These are phyloP conservation scores for Caenorhabditis sp. DNA, from an alignment of 2,888 invertebrate species.

Conservation along the genomic window DNA sequence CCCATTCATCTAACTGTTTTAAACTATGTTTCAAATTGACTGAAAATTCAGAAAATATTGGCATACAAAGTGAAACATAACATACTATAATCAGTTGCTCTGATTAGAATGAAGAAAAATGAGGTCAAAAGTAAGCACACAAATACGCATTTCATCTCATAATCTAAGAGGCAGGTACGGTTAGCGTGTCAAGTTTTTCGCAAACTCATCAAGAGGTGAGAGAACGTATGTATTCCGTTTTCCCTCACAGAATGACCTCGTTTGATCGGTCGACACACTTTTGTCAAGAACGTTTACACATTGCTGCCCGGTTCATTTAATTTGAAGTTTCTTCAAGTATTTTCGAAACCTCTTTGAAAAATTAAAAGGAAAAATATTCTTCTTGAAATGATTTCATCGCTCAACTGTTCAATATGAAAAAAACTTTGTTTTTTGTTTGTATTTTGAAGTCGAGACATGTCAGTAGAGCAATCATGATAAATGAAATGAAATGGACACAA, in stretches of 20 bases:
- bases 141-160: conserved; percentile 55
- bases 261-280: conserved; percentile 61
- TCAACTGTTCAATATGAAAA: too few relatives aligned
- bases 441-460: neutral
- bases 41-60: conserved; percentile 15
- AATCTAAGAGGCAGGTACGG: conserved; percentile 22
- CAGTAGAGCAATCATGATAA: neutral
- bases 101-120: neutral
- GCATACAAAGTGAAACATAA: neutral
- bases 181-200: conserved; percentile 47
- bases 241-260: conserved; percentile 58
- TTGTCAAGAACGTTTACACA: conserved; percentile 56
- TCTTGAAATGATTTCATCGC: neutral
- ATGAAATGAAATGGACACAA: neutral
- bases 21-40: conserved; percentile 46
- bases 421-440: neutral
- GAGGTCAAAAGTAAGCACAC: neutral
- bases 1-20: conserved; percentile 72
- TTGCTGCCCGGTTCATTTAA: conserved; percentile 28
- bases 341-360: neutral
- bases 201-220: conserved; percentile 60
- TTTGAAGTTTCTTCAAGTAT: conserved; percentile 16
- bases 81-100: conserved; percentile 51
- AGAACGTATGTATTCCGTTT: conserved; percentile 56
- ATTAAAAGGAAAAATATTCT: too few relatives aligned